Conservation (phyloP, 1,140 invertebrate species). For the Cyclargus thomasi region DNA sequence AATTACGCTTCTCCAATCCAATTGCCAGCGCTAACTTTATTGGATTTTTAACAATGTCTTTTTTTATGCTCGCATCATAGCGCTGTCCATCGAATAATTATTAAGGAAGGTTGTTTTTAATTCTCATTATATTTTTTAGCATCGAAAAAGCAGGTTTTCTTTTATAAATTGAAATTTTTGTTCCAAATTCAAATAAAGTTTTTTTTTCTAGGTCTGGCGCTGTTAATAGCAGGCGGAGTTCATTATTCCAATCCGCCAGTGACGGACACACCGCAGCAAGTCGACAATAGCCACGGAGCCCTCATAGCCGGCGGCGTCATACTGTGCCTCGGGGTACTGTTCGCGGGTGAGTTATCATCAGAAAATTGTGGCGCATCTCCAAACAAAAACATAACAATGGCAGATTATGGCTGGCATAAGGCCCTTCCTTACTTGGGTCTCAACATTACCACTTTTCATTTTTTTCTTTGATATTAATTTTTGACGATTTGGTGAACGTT, state of each 20-base stretch:
- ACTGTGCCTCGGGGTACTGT: conserved; percentile 55
- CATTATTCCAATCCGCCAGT: conserved; percentile 50
- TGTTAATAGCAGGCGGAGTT: conserved; percentile 59
- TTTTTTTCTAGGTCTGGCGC: conserved; percentile 48
- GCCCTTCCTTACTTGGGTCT: no score
- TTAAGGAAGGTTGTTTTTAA: no score
- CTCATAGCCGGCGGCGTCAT: conserved; percentile 63
- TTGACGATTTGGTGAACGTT: no score
- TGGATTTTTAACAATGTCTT: no score
- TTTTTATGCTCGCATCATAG: no score
- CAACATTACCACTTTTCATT: no score
- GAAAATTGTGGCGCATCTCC: no score
- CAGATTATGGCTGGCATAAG: not conserved
- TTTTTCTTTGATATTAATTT: no score
- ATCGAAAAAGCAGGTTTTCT: no score
- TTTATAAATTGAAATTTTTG: not conserved
- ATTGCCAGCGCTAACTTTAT: no score
- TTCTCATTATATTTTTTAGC: no score
- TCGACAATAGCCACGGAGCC: conserved; percentile 51
- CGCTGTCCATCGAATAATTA: no score
- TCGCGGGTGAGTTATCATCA: conserved; percentile 43
- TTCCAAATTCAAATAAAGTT: conserved; percentile 17
- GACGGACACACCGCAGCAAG: conserved; percentile 38
- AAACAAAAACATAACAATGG: not conserved
- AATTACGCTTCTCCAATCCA: not conserved